These are phyloP conservation scores for Muscicapa adusta DNA, from an alignment of 2,113 vertebrate genomes.

Conservation along the genomic window DNA sequence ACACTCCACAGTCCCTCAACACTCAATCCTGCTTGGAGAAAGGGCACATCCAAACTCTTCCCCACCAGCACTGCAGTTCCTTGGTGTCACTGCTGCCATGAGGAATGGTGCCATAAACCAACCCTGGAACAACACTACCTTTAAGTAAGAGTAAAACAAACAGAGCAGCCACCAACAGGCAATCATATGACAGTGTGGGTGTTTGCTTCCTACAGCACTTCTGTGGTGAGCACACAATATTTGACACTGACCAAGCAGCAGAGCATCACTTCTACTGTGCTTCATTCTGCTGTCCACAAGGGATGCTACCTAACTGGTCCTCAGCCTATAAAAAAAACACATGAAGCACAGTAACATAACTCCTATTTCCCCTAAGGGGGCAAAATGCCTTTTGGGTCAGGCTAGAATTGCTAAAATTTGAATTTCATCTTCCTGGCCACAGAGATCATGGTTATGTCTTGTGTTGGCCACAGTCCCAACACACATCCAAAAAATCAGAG, in stretches of 20 bases:
- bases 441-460: background rate
- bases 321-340: background rate
- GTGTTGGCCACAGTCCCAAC: background rate
- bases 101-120: background rate
- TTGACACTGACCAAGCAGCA: background rate
- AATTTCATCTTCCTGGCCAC: background rate
- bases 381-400: background rate
- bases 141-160: background rate
- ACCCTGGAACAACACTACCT: background rate
- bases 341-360: background rate
- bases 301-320: background rate
- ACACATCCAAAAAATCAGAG: background rate
- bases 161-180: background rate
- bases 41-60: background rate
- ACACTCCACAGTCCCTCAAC: background rate
- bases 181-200: background rate
- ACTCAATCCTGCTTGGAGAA: background rate
- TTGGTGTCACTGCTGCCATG: background rate
- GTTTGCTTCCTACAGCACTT: background rate
- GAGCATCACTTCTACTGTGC: background rate
- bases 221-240: rapidly evolving
- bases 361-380: background rate
- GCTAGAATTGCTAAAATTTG: background rate
- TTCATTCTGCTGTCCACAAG: background rate
- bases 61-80: background rate